phyloP scores from a whole-genome alignment of 2,888 invertebrate species.

The Lumbricus terrestris region DNA sequence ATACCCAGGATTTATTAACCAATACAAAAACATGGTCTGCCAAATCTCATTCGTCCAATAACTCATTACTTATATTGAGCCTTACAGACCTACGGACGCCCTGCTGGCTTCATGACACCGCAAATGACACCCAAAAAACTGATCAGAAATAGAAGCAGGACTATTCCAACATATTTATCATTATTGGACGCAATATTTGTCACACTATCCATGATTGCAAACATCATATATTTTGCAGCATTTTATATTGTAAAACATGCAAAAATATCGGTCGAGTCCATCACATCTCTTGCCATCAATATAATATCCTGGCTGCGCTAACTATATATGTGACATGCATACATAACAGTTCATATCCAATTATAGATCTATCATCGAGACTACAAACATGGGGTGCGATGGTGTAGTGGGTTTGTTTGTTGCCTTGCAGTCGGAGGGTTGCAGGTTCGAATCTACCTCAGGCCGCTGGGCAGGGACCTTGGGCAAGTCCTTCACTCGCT shows the following conservation, averaged over 20 bases:
- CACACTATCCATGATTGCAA: not conserved
- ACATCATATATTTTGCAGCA: not conserved
- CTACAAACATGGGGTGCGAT: too few species aligned
- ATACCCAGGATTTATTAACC: not conserved
- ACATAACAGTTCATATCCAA: too few species aligned
- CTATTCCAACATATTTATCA: not conserved
- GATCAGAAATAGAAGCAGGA: not conserved
- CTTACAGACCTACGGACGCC: not conserved
- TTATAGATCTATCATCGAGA: too few species aligned
- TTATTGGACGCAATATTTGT: not conserved
- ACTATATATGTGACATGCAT: too few species aligned
- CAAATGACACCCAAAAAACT: not conserved
- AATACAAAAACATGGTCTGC: not conserved
- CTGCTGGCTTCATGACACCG: not conserved
- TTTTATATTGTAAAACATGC: not conserved
- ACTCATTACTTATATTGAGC: not conserved
- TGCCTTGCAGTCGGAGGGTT: too few species aligned
- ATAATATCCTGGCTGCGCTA: not conserved
- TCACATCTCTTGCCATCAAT: not conserved
- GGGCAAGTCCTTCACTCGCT: too few species aligned
- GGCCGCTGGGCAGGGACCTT: too few species aligned
- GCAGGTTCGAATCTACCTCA: too few species aligned
- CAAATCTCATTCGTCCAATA: not conserved
- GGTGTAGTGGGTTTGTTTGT: too few species aligned
- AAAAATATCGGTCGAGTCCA: not conserved